Evolutionary conservation across 2,113 vertebrate genomes (phyloP).

Genomic region (Antigone vipio): DNA sequence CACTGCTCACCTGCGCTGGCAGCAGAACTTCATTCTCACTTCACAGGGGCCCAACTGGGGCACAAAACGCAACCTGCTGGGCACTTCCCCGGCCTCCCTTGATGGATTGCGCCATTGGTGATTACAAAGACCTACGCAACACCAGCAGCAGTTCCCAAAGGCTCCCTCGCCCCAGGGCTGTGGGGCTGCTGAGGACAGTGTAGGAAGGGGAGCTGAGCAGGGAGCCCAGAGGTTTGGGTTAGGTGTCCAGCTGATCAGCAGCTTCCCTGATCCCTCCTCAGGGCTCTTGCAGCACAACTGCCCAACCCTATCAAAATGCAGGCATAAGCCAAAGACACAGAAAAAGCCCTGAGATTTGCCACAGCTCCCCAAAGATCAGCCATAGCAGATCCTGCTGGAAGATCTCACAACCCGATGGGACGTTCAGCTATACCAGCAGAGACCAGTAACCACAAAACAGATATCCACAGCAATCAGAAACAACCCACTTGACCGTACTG

Average conservation of each 20-base stretch:
- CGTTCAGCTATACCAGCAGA: neutral
- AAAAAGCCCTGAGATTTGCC: neutral
- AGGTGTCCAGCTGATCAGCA: neutral
- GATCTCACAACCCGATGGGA: fast-evolving
- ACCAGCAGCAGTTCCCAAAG: neutral
- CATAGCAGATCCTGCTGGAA: neutral
- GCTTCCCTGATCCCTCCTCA: neutral
- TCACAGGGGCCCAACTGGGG: neutral
- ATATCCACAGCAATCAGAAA: neutral
- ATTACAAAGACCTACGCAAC: neutral
- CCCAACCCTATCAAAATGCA: neutral
- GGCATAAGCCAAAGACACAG: neutral
- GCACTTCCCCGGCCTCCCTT: neutral
- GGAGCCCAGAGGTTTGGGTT: neutral
- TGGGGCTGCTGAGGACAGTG: neutral
- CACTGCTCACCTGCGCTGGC: neutral
- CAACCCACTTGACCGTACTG: fast-evolving
- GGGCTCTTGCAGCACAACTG: neutral
- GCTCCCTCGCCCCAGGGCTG: neutral
- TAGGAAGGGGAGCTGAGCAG: neutral
- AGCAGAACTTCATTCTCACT: neutral
- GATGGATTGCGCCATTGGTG: neutral
- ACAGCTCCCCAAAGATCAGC: neutral
- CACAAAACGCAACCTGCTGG: neutral
- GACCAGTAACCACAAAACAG: neutral